These are phyloP conservation scores for Ceratoteleas bidentatus DNA, from an alignment of 1,140 invertebrate genomes.

Conservation along the genomic window DNA sequence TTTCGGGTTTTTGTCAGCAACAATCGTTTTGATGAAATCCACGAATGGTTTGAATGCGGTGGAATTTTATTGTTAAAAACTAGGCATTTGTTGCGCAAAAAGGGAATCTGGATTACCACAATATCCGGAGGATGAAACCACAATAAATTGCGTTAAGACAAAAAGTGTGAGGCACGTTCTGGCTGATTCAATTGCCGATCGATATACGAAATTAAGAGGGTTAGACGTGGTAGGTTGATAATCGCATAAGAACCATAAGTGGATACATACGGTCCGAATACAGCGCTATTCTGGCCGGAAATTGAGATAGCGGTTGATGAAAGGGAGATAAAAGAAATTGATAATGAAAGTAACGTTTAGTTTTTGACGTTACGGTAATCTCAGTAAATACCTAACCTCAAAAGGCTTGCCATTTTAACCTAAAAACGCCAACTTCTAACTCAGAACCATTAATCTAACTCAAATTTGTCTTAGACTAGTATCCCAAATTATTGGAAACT, in stretches of 20 bases:
- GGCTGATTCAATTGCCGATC: constrained; percentile 54
- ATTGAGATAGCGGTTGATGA: constrained; percentile 40
- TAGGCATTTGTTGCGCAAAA: constrained; percentile 8
- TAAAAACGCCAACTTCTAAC: too few species aligned
- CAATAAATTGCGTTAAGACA: constrained; percentile 10
- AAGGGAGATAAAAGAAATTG: constrained; percentile 35
- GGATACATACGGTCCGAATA: constrained; percentile 47
- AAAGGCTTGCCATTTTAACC: too few species aligned
- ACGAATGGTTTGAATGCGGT: too few species aligned
- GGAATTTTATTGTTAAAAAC: too few species aligned
- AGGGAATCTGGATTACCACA: constrained; percentile 43
- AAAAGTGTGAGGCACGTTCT: constrained; percentile 49
- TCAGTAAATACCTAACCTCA: too few species aligned
- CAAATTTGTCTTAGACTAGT: too few species aligned
- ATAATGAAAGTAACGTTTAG: too few species aligned
- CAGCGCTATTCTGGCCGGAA: constrained; percentile 29
- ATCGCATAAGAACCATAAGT: constrained; percentile 59
- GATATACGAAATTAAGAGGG: constrained; percentile 59
- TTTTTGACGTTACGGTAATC: too few species aligned
- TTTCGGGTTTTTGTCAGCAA: too few species aligned
- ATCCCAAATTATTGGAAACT: too few species aligned
- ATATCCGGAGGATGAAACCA: constrained; percentile 38
- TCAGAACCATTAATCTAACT: too few species aligned
- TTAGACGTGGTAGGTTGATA: constrained; percentile 57
- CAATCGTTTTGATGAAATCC: too few species aligned